These are phyloP conservation scores for Gouania willdenowi DNA, from an alignment of 2,797 vertebrate species.

Conservation along the genomic window DNA sequence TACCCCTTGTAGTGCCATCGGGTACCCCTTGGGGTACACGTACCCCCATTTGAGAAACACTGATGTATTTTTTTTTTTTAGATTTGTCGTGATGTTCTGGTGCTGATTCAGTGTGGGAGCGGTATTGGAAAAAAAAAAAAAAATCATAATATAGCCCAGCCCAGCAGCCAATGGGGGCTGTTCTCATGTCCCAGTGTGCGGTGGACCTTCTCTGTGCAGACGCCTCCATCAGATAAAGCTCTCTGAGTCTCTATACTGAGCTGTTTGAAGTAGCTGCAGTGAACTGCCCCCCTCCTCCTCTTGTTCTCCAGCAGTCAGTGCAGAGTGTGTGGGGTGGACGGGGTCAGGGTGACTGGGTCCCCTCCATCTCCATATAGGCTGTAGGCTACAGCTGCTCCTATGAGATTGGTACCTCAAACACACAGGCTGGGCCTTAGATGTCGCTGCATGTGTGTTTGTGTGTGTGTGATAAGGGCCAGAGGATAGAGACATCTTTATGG, in stretches of 20 bases:
- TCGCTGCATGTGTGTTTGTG: conserved; percentile 39
- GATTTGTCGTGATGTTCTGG: background rate
- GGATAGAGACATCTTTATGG: conserved; percentile 63
- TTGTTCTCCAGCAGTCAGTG: conserved; percentile 56
- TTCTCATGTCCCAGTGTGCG: conserved; percentile 28
- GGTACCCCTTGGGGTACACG: too few species aligned
- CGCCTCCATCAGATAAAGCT: conserved; percentile 67
- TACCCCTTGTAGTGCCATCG: too few species aligned
- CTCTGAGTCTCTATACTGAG: conserved; percentile 60
- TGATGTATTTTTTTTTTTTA: too few species aligned
- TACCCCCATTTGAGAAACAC: too few species aligned
- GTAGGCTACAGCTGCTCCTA: conserved; percentile 76
- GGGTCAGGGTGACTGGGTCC: conserved; percentile 71
- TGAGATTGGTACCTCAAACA: conserved; percentile 74
- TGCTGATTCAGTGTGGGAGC: background rate
- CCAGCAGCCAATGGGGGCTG: conserved; percentile 9
- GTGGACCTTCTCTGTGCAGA: conserved; percentile 45
- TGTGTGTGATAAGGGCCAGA: conserved; percentile 63
- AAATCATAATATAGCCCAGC: background rate
- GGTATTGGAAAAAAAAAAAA: background rate
- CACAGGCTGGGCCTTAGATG: conserved; percentile 60
- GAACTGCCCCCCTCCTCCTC: conserved; percentile 52
- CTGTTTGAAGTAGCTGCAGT: conserved; percentile 65
- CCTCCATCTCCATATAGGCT: conserved; percentile 74
- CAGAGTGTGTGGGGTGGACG: conserved; percentile 59